Conservation (phyloP, 2,113 vertebrate genomes). For the Bombycilla garrulus region DNA sequence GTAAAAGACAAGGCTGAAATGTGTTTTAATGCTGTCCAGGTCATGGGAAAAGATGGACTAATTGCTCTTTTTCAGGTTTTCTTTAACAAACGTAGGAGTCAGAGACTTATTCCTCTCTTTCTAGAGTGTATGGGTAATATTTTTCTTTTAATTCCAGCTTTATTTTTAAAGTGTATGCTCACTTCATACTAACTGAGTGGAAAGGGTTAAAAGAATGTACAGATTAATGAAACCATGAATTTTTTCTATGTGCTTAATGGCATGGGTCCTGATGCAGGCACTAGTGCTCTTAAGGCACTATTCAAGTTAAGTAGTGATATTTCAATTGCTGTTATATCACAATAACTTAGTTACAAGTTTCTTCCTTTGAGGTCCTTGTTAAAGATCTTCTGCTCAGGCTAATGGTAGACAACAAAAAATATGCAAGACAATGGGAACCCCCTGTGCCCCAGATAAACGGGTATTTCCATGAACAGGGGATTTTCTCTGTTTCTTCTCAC, state of each 20-base stretch:
- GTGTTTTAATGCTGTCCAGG: not conserved
- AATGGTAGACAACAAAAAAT: not conserved
- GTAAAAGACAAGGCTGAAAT: not conserved
- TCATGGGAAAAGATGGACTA: not conserved
- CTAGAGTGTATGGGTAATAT: rapidly evolving
- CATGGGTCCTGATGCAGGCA: not conserved
- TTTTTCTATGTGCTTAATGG: not conserved
- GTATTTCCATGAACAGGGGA: not conserved
- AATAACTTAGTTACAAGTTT: not conserved
- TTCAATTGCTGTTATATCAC: not conserved
- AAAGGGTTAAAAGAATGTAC: not conserved
- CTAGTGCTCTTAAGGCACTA: not conserved
- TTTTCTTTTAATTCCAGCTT: not conserved
- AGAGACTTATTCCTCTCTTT: not conserved
- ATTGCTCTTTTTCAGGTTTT: not conserved
- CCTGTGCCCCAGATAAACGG: not conserved
- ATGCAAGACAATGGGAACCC: rapidly evolving
- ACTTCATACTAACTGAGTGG: not conserved
- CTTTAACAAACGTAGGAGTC: not conserved
- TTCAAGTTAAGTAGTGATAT: not conserved
- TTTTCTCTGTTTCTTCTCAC: not conserved
- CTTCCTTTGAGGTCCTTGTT: not conserved
- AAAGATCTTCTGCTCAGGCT: not conserved
- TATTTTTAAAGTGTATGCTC: not conserved
- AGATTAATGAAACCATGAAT: not conserved